phyloP scores from a whole-genome alignment of 2,888 invertebrate genomes.

The Rhagophthalmus giganteus region DNA sequence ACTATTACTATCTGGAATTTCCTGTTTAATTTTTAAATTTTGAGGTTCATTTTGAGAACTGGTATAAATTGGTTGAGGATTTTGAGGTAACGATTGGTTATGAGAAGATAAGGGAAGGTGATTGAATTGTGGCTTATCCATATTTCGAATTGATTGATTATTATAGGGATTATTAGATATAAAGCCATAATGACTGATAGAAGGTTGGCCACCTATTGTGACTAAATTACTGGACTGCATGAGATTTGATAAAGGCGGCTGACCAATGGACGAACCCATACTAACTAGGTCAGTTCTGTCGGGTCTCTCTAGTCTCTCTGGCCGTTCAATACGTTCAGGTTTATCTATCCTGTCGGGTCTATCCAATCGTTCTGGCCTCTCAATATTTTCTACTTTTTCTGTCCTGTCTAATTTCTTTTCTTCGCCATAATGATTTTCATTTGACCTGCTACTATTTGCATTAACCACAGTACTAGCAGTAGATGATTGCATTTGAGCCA shows the following conservation, averaged over 20 bases:
- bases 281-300: conserved; percentile 50
- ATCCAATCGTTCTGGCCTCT: conserved; percentile 44
- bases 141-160: conserved; percentile 44
- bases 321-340: conserved; percentile 45
- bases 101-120: conserved; percentile 4
- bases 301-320: conserved; percentile 45
- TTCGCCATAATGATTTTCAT: conserved; percentile 30
- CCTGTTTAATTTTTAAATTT: conserved; percentile 73
- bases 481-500: conserved; percentile 43
- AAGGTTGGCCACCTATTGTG: conserved; percentile 61
- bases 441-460: conserved; percentile 1
- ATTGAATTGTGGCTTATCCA: conserved; percentile 37
- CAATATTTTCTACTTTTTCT: conserved; percentile 39
- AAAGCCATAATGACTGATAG: conserved; percentile 65
- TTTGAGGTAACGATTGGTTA: conserved; percentile 24
- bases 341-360: conserved; percentile 41
- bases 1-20: conserved; percentile 58
- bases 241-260: conserved; percentile 61
- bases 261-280: conserved; percentile 56
- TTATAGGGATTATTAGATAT: conserved; percentile 55
- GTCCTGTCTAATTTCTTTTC: conserved; percentile 17
- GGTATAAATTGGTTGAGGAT: conserved; percentile 29
- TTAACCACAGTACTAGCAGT: not conserved
- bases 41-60: conserved; percentile 64
- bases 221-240: conserved; percentile 64